Percentiles rank a stretch among this genome's conserved stretches.
Evolutionary conservation across 2,113 vertebrate genomes (phyloP).

Genomic region (Hemicordylus capensis): DNA sequence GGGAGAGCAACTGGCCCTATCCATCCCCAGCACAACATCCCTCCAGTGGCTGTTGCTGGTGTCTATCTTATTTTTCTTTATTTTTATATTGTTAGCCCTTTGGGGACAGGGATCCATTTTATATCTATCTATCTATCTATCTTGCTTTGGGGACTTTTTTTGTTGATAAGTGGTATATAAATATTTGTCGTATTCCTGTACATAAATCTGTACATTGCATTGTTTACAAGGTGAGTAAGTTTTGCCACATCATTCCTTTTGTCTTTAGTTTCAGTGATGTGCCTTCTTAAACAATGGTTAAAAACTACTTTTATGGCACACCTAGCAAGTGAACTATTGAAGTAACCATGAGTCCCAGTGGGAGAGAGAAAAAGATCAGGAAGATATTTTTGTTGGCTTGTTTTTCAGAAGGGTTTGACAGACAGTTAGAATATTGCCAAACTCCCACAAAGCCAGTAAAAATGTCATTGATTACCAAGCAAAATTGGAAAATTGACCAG

Average conservation of each 20-base stretch:
- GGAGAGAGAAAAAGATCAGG: neutral
- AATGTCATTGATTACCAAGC: constrained; percentile 10
- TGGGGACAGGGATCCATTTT: no score
- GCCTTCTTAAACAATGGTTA: neutral
- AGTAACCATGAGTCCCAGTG: neutral
- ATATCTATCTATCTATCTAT: no score
- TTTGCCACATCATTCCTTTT: neutral
- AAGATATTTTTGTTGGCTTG: neutral
- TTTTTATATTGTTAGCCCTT: no score
- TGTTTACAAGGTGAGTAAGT: neutral
- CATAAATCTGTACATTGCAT: neutral
- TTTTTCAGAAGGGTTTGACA: neutral
- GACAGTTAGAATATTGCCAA: constrained; percentile 6
- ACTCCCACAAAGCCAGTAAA: constrained; percentile 6
- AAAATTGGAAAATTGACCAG: neutral
- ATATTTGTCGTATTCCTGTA: no score
- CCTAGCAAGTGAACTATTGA: neutral
- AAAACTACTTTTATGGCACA: neutral
- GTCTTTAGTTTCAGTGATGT: neutral
- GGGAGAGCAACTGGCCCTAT: no score
- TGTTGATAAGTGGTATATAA: no score
- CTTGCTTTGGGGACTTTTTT: no score
- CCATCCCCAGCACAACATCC: no score
- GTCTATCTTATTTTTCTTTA: no score
- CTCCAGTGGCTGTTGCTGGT: no score